A percentile compares a stretch with the other conserved stretches of the same genome.
These are phyloP conservation scores for Heterotilapia buettikoferi DNA, from an alignment of 2,113 vertebrate species.

Conservation along the genomic window DNA sequence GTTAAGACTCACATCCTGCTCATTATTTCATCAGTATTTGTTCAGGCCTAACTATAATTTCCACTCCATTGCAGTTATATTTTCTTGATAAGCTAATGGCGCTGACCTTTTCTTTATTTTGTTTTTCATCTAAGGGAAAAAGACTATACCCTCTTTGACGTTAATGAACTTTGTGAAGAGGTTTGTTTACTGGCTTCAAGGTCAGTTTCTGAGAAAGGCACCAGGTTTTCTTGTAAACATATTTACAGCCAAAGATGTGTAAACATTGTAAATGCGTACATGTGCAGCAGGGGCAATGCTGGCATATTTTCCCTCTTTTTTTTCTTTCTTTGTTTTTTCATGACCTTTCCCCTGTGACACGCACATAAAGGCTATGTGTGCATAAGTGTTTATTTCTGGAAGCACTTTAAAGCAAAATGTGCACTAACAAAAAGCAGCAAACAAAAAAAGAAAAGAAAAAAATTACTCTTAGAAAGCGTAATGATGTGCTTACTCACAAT, in stretches of 20 bases:
- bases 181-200: conserved; percentile 70
- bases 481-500: conserved; percentile 34
- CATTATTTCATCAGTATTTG: neutral
- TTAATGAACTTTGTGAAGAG: conserved; percentile 66
- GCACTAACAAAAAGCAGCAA: conserved; percentile 7
- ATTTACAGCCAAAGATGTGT: conserved; percentile 67
- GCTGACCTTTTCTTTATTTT: conserved; percentile 26
- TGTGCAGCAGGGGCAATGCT: conserved; percentile 40
- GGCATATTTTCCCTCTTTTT: conserved; percentile 11
- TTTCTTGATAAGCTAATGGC: conserved; percentile 30
- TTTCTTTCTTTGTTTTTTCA: neutral
- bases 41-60: neutral
- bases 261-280: conserved; percentile 64
- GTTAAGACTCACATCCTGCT: neutral
- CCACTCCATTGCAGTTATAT: neutral
- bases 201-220: conserved; percentile 68
- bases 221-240: conserved; percentile 66
- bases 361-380: conserved; percentile 3
- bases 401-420: conserved; percentile 10
- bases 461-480: conserved; percentile 18
- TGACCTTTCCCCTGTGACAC: conserved; percentile 35
- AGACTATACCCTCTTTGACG: conserved; percentile 37
- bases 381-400: conserved; percentile 29
- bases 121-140: neutral
- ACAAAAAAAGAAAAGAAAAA: neutral